phyloP scores from a whole-genome alignment of 2,888 invertebrate species.

The Drosophila affinis region DNA sequence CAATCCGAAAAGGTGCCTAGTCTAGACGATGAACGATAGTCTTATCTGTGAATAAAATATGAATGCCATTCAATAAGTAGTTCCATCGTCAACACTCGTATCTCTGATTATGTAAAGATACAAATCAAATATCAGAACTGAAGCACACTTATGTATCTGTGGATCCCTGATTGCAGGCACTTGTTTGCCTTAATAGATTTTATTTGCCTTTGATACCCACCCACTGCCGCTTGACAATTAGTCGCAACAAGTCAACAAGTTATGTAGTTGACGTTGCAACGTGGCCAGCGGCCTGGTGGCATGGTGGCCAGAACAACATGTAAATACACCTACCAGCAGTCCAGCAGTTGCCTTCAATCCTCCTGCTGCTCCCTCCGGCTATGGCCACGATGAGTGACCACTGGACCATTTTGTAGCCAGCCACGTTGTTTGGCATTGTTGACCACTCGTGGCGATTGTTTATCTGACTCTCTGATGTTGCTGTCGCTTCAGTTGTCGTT shows the following conservation, averaged over 20 bases:
- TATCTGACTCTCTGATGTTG: conserved; percentile 35
- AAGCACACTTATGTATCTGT: too few relatives aligned
- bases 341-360: neutral
- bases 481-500: conserved; percentile 35
- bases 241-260: conserved; percentile 66
- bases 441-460: conserved; percentile 61
- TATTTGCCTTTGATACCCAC: conserved; percentile 22
- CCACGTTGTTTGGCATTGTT: conserved; percentile 63
- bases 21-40: too few relatives aligned
- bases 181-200: conserved; percentile 1
- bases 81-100: too few relatives aligned
- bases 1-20: conserved; percentile 22
- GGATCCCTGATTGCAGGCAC: neutral
- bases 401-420: conserved; percentile 48
- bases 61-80: too few relatives aligned
- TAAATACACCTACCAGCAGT: conserved; percentile 49
- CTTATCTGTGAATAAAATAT: neutral
- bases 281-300: conserved; percentile 10
- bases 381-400: conserved; percentile 44
- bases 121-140: too few relatives aligned
- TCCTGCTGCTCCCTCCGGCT: neutral
- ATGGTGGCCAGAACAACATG: conserved; percentile 53
- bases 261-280: conserved; percentile 48
- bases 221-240: conserved; percentile 62
- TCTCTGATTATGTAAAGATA: too few relatives aligned